A percentile compares a stretch with the other conserved stretches of the same genome.
Evolutionary conservation across 2,797 vertebrate species (phyloP).

Genomic region (Merluccius polli): DNA sequence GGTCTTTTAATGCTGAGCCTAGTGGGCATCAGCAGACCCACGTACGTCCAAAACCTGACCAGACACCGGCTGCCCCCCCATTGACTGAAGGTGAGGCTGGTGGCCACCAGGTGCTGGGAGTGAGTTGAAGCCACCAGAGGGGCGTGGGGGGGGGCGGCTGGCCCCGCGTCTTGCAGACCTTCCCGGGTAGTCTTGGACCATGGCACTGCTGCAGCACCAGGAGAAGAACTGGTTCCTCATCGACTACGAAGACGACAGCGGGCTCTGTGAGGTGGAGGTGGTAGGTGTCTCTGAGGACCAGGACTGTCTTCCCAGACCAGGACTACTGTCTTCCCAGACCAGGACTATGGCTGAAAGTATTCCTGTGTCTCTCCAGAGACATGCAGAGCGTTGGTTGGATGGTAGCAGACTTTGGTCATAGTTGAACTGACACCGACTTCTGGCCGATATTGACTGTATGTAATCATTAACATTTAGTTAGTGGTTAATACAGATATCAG

Average conservation of each 20-base stretch:
- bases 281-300: conserved; percentile 59
- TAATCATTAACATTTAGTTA: too few relatives aligned
- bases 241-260: conserved; percentile 70
- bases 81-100: too few relatives aligned
- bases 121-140: neutral
- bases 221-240: conserved; percentile 54
- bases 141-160: too few relatives aligned
- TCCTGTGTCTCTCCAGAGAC: too few relatives aligned
- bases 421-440: too few relatives aligned
- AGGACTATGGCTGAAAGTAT: too few relatives aligned
- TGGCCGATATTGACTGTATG: too few relatives aligned
- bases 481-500: too few relatives aligned
- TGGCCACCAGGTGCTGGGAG: neutral
- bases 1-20: neutral
- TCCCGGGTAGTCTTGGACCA: conserved; percentile 35
- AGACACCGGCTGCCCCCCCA: too few relatives aligned
- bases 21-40: neutral
- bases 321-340: too few relatives aligned
- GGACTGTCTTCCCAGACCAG: neutral
- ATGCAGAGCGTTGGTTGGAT: too few relatives aligned
- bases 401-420: too few relatives aligned
- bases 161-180: neutral
- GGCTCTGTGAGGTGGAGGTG: conserved; percentile 72
- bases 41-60: neutral
- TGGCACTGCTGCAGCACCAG: conserved; percentile 65